Evolutionary conservation across 2,888 invertebrate species (phyloP).

Genomic region (Calliphora vomitoria): DNA sequence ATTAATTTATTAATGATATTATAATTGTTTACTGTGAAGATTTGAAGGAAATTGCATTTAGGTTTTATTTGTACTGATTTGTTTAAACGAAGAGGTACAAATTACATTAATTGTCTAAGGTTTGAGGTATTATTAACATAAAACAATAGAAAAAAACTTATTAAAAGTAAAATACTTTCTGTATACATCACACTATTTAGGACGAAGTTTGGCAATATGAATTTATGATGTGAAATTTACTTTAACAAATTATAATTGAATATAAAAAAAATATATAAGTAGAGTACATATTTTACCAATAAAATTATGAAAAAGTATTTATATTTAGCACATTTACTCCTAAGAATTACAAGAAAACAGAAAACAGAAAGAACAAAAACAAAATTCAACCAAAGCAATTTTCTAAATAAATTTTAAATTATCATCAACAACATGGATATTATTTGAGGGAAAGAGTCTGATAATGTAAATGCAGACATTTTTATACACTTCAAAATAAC

Average conservation of each 20-base stretch:
- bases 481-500: neutral
- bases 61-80: conserved; percentile 48
- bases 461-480: neutral
- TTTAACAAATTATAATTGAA: neutral
- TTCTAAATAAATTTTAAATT: conserved; percentile 60
- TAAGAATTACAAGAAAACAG: conserved; percentile 37
- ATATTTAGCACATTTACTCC: conserved; percentile 53
- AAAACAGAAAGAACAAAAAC: conserved; percentile 18
- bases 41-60: conserved; percentile 58
- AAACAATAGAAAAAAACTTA: conserved; percentile 26
- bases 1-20: conserved; percentile 37
- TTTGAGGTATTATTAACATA: conserved; percentile 21
- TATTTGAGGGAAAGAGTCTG: neutral
- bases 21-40: conserved; percentile 38
- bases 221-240: conserved; percentile 26
- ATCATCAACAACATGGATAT: conserved; percentile 7
- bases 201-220: conserved; percentile 22
- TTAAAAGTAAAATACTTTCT: conserved; percentile 3
- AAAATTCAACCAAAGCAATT: conserved; percentile 50
- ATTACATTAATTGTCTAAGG: conserved; percentile 35
- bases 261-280: conserved; percentile 23
- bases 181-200: conserved; percentile 15
- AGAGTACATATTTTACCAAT: conserved; percentile 56
- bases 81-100: neutral
- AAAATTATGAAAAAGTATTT: conserved; percentile 33